Evolutionary conservation across 2,888 invertebrate species (phyloP).

Genomic region (Halocaridina rubra): DNA sequence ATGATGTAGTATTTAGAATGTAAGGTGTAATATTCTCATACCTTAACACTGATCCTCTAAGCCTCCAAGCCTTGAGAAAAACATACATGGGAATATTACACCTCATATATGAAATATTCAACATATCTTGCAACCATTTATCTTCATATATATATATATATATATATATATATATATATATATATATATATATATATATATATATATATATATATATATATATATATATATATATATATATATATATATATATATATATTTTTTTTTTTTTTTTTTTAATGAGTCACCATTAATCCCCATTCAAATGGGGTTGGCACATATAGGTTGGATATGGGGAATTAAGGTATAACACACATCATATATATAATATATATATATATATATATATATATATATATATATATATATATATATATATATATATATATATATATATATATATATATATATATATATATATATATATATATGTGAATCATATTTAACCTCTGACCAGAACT

Average conservation of each 20-base stretch:
- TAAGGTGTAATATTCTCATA: constrained; percentile 36
- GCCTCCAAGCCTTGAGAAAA: constrained; percentile 49
- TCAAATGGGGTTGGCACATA: neutral
- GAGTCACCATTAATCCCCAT: neutral
- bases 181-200: neutral
- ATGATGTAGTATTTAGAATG: too few relatives aligned
- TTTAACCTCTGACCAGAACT: too few relatives aligned
- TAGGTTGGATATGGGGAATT: neutral
- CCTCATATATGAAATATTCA: constrained; percentile 17
- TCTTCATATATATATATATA: neutral
- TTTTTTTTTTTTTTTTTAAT: neutral
- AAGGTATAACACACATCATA: neutral
- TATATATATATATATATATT: neutral
- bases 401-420: neutral
- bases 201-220: neutral
- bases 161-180: neutral
- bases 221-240: neutral
- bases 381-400: neutral
- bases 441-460: neutral
- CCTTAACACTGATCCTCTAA: constrained; percentile 41
- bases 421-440: neutral
- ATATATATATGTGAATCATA: too few relatives aligned
- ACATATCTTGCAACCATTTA: neutral
- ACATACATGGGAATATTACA: constrained; percentile 40
- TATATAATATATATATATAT: neutral